These are phyloP conservation scores for Volucella inanis DNA, from an alignment of 2,888 invertebrate species.

Conservation along the genomic window DNA sequence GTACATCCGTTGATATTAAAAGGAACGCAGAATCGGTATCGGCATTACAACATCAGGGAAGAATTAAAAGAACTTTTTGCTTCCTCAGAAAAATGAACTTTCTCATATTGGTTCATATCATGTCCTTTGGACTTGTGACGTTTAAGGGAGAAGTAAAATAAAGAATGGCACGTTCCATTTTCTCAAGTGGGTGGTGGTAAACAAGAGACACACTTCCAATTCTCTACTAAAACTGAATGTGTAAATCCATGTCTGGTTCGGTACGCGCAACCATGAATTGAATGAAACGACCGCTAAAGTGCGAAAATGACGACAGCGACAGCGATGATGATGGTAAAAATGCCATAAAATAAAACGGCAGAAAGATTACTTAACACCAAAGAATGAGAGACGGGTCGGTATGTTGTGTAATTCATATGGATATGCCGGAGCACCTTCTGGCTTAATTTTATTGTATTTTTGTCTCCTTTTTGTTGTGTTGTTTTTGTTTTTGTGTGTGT, in stretches of 20 bases:
- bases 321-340: slow-evolving; percentile 59
- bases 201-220: slow-evolving; percentile 2
- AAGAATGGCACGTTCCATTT: slow-evolving; percentile 48
- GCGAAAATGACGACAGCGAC: slow-evolving; percentile 47
- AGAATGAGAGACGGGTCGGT: slow-evolving; percentile 26
- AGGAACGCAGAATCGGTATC: too few relatives aligned
- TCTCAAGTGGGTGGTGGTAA: slow-evolving; percentile 39
- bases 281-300: slow-evolving; percentile 55
- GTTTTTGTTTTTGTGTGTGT: slow-evolving; percentile 10
- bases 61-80: too few relatives aligned
- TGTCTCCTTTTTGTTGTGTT: slow-evolving; percentile 47
- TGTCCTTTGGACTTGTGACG: too few relatives aligned
- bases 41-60: too few relatives aligned
- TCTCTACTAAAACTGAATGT: slow-evolving; percentile 14
- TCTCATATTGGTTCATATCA: too few relatives aligned
- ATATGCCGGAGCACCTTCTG: slow-evolving; percentile 54
- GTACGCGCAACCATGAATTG: slow-evolving; percentile 56
- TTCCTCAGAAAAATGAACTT: too few relatives aligned
- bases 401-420: slow-evolving; percentile 23
- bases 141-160: neutral
- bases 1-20: too few relatives aligned
- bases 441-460: slow-evolving; percentile 68
- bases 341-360: slow-evolving; percentile 62
- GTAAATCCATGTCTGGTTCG: slow-evolving; percentile 54
- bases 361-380: slow-evolving; percentile 65